These are phyloP conservation scores for Intellagama lesueurii DNA, from an alignment of 2,797 vertebrate genomes.

Conservation along the genomic window DNA sequence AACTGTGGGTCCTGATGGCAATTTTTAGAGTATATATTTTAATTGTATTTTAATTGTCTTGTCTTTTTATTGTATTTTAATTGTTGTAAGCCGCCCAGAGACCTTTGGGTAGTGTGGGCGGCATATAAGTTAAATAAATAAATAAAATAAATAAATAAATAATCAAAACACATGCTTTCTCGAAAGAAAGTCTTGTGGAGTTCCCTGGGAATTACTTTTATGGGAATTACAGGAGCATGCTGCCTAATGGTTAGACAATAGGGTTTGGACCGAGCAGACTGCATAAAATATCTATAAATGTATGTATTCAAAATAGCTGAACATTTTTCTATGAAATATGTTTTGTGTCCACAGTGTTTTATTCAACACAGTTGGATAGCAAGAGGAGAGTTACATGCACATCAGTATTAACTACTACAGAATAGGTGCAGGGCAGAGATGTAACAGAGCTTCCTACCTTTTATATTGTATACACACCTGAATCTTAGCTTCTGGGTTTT, in stretches of 20 bases:
- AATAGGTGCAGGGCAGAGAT: background rate
- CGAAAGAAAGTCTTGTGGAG: background rate
- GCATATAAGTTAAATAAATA: too few species aligned
- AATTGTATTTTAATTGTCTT: too few species aligned
- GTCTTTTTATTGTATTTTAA: too few species aligned
- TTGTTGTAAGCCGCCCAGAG: too few species aligned
- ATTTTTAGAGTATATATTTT: too few species aligned
- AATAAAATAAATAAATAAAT: too few species aligned
- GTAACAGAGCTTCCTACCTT: background rate
- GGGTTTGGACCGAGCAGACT: background rate
- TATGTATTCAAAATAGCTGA: background rate
- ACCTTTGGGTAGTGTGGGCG: too few species aligned
- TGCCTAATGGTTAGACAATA: background rate
- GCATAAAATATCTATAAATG: background rate
- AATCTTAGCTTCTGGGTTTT: constrained; percentile 85
- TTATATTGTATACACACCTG: constrained; percentile 75
- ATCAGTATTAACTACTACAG: background rate
- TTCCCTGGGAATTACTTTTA: background rate
- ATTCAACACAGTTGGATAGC: background rate
- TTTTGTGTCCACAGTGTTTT: background rate
- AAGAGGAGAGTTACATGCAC: background rate
- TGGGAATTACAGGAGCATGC: background rate
- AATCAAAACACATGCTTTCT: too few species aligned
- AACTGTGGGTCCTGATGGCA: too few species aligned
- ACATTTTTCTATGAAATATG: background rate